Conservation (phyloP, 2,797 vertebrate species). For the Lagodon rhomboides region DNA sequence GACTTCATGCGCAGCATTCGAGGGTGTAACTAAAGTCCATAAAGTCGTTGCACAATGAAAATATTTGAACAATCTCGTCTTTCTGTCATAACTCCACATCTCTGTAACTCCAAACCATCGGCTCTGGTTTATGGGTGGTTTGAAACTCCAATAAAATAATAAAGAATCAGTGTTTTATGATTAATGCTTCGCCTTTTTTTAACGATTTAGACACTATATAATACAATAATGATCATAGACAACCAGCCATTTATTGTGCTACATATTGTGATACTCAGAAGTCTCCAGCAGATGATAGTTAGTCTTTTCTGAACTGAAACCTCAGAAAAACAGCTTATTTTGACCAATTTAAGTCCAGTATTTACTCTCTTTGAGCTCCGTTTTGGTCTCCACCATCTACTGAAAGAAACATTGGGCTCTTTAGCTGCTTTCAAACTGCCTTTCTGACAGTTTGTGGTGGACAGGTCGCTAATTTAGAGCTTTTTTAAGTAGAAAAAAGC, state of each 20-base stretch:
- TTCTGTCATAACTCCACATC: background rate
- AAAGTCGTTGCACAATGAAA: background rate
- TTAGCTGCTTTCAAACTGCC: background rate
- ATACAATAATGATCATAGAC: too few species aligned
- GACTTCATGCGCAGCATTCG: conserved; percentile 6
- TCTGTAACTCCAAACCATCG: background rate
- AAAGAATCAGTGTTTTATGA: background rate
- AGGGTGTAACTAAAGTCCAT: background rate
- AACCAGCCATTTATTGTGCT: too few species aligned
- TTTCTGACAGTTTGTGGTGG: background rate
- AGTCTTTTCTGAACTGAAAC: too few species aligned
- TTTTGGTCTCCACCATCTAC: conserved; percentile 9
- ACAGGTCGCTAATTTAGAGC: background rate
- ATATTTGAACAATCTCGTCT: background rate
- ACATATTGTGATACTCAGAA: too few species aligned
- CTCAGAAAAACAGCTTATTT: too few species aligned
- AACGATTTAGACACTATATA: too few species aligned
- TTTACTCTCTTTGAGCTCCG: conserved; percentile 2
- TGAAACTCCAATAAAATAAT: background rate
- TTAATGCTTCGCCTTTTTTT: too few species aligned
- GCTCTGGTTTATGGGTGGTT: too few species aligned
- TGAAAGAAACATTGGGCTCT: background rate
- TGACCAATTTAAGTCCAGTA: too few species aligned
- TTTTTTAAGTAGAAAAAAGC: background rate
- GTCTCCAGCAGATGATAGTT: too few species aligned